A percentile compares a stretch with the other conserved stretches of the same genome.
phyloP scores from a whole-genome alignment of 2,888 invertebrate genomes.

The Tridacna gigas region DNA sequence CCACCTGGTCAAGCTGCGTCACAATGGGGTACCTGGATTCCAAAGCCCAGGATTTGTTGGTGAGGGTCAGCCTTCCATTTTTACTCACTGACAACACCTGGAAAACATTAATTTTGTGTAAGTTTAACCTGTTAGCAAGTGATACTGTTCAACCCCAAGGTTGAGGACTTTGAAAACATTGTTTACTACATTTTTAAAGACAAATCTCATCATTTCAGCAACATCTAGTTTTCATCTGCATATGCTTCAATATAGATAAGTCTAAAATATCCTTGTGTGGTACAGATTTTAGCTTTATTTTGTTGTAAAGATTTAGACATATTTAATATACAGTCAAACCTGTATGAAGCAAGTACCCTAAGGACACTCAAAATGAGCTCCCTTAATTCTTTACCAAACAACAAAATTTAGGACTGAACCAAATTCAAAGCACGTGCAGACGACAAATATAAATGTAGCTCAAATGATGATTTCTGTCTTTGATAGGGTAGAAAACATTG shows the following conservation, averaged over 20 bases:
- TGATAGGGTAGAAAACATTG: not conserved
- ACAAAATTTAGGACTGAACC: not conserved
- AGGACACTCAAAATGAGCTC: no score
- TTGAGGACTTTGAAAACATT: no score
- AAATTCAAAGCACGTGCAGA: not conserved
- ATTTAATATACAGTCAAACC: not conserved
- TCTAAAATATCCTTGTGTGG: not conserved
- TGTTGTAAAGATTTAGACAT: no score
- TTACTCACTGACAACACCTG: not conserved
- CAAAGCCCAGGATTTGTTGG: not conserved
- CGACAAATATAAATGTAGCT: not conserved
- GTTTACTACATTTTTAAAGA: no score
- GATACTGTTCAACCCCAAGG: no score
- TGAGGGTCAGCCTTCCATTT: not conserved
- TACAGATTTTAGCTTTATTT: no score
- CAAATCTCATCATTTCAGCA: not conserved
- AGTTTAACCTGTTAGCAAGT: no score
- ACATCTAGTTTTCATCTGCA: no score
- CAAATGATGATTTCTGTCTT: not conserved
- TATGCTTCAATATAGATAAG: not conserved
- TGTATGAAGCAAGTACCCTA: no score
- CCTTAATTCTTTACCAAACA: not conserved
- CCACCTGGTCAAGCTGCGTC: not conserved
- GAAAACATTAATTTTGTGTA: not conserved
- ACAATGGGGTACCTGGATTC: slow-evolving; percentile 4